Evolutionary conservation across 2,888 invertebrate genomes (phyloP).

Genomic region (Amaurobius ferox): DNA sequence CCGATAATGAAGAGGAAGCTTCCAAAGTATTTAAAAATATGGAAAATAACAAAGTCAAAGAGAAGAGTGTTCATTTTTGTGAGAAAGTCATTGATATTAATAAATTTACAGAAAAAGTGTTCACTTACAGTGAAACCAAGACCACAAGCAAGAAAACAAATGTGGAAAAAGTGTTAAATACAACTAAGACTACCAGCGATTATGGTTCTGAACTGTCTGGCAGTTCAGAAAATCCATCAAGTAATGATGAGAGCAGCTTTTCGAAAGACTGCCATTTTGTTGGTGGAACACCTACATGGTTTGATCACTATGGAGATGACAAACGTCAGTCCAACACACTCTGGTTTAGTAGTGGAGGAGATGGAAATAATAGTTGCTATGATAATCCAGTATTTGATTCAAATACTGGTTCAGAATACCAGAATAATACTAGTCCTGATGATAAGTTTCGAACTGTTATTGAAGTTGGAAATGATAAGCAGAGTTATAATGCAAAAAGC

Average conservation of each 20-base stretch:
- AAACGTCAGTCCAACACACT: slow-evolving; percentile 45
- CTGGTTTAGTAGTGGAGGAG: slow-evolving; percentile 27
- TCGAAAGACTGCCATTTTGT: slow-evolving; percentile 29
- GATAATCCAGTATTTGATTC: neutral
- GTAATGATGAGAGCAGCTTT: slow-evolving; percentile 12
- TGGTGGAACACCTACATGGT: slow-evolving; percentile 61
- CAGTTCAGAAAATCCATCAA: neutral
- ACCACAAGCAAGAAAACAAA: neutral
- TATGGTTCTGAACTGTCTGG: no score
- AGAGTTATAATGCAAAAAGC: neutral
- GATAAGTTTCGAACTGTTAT: slow-evolving; percentile 46
- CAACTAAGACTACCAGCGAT: neutral
- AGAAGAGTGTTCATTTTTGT: slow-evolving; percentile 2
- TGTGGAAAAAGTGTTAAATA: neutral
- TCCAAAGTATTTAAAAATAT: neutral
- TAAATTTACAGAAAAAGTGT: neutral
- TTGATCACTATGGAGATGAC: slow-evolving; percentile 56
- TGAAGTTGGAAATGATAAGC: slow-evolving; percentile 29
- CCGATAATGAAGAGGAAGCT: slow-evolving; percentile 53
- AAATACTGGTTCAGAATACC: neutral
- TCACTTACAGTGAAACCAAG: neutral
- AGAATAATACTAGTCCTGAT: slow-evolving; percentile 20
- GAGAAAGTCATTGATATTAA: slow-evolving; percentile 5
- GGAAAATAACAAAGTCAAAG: neutral
- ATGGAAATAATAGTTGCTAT: neutral